phyloP scores from a whole-genome alignment of 2,888 invertebrate species.

The Lottia gigantea region DNA sequence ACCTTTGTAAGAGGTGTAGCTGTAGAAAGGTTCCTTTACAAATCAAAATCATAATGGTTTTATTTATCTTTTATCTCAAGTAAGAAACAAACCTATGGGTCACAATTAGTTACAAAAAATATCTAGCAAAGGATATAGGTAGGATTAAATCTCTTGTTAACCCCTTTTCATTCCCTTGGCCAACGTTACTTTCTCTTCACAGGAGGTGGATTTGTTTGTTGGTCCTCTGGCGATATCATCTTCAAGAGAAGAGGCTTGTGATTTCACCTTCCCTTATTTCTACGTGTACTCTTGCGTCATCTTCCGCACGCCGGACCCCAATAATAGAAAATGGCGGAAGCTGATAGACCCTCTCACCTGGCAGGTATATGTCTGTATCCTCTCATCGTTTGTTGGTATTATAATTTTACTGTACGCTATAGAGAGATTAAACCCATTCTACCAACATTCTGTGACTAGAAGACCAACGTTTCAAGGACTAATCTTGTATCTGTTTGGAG shows the following conservation, averaged over 20 bases:
- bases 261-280: constrained; percentile 84
- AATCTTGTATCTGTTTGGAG: neutral
- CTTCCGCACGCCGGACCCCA: constrained; percentile 42
- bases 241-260: constrained; percentile 87
- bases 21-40: too few species aligned
- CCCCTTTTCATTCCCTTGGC: too few species aligned
- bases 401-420: neutral
- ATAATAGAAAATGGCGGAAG: constrained; percentile 42
- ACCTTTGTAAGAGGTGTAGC: too few species aligned
- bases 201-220: constrained; percentile 87
- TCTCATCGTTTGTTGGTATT: neutral
- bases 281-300: constrained; percentile 44
- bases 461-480: neutral
- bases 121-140: too few species aligned
- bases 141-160: too few species aligned
- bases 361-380: constrained; percentile 21
- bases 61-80: too few species aligned
- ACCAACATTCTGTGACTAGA: neutral
- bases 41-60: too few species aligned
- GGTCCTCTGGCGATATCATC: constrained; percentile 89
- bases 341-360: constrained; percentile 46
- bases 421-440: neutral
- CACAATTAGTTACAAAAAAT: too few species aligned
- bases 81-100: too few species aligned
- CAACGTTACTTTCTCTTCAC: constrained; percentile 16